Evolutionary conservation across 2,888 invertebrate genomes (phyloP), one percentile per base, ranked within the genome.

Genomic region (Caenorhabditis parvicauda): DNA sequence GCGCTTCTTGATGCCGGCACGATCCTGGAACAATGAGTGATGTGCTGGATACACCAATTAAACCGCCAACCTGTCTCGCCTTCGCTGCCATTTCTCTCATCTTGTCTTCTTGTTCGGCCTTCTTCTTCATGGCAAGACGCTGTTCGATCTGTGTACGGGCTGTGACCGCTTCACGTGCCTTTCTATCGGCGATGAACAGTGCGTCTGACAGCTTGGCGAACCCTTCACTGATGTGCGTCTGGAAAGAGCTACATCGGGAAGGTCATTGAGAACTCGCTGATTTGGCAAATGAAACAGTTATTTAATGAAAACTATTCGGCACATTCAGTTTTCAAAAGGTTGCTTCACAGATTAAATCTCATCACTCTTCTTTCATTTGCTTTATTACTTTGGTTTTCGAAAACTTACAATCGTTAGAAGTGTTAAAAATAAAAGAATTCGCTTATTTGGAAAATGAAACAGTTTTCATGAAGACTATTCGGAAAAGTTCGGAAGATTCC

Each of bases 191-290:
- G 74, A 98, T 95, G 82, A 95, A 96, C 47, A 99, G 84, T 0
- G 98, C 92, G 82, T 99, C 96, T 0, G 98, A 92, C 54, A 99
- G 86, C 82, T 96, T 98, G 0, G 96, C 93, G 84, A 98, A 99
- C 83, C 98, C 98, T 82, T 99, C 98, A 82, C 96, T 98, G 55
- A 99, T 93, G 82, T 98, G 96, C 2, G 92, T 89, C 80, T 92
- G 91, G 14, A 62, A 50, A 46, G n/a, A n/a, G n/a, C n/a, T n/a
- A n/a, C n/a, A n/a, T n/a, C n/a, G n/a, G 6, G 29, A 43, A 28
- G 21, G 19, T 42, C 42, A 17, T 14, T 45, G 19, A 9, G 1
- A 17, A 14, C 19, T n/a, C n/a, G n/a, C n/a, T n/a, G 17, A n/a
- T 14, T 9, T 14, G 42, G 19, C 7, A 17, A 41, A 9, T 14